Evolutionary conservation across 2,888 invertebrate species (phyloP).

Genomic region (Coelopa pilipes): DNA sequence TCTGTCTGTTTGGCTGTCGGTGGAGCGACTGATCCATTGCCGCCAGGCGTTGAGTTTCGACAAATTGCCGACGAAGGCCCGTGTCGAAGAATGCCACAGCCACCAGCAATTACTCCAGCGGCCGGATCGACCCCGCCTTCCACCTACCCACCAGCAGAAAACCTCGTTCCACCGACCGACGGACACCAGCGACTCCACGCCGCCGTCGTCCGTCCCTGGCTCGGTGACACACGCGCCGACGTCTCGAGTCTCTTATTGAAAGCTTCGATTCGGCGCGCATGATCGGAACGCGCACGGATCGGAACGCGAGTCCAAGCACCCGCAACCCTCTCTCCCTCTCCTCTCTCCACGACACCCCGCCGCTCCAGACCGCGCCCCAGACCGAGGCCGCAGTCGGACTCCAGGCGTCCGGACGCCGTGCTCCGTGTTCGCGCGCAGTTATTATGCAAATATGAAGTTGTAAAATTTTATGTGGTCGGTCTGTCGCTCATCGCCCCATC

Average conservation of each 20-base stretch:
- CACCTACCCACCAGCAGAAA: no score
- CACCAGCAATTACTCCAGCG: conserved; percentile 1
- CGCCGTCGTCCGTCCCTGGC: background rate
- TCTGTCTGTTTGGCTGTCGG: background rate
- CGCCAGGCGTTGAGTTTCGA: conserved; percentile 32
- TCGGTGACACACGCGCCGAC: conserved; percentile 29
- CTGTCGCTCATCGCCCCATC: conserved; percentile 40
- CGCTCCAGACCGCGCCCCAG: background rate
- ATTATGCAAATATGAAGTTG: conserved; percentile 60
- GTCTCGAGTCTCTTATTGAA: no score
- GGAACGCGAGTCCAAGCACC: conserved; percentile 1
- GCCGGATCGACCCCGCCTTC: no score
- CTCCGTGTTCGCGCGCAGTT: conserved; percentile 55
- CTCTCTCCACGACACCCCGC: background rate
- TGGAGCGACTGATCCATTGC: background rate
- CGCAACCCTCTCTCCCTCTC: background rate
- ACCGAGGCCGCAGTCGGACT: background rate
- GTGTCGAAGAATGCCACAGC: conserved; percentile 23
- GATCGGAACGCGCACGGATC: conserved; percentile 1
- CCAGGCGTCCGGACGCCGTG: background rate
- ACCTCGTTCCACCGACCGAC: no score
- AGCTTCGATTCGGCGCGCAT: conserved; percentile 48
- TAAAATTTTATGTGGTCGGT: conserved; percentile 57
- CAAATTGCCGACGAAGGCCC: conserved; percentile 39
- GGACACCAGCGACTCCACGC: no score